Conservation (phyloP, 1,140 invertebrate genomes). For the Triops longicaudatus region DNA sequence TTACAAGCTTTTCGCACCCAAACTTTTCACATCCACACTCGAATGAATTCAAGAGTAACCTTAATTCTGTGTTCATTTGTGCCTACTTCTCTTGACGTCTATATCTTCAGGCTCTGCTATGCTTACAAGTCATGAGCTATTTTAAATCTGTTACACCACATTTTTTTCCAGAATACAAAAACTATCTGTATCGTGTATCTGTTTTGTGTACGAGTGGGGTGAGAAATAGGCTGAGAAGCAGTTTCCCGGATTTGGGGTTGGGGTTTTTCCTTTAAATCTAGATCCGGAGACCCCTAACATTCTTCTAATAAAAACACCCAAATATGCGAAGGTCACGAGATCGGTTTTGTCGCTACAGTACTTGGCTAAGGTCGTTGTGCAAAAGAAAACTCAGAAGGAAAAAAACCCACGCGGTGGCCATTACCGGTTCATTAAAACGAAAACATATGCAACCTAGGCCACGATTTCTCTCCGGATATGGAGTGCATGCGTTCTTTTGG, state of each 20-base stretch:
- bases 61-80: too few relatives aligned
- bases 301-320: neutral
- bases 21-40: too few relatives aligned
- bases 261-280: neutral
- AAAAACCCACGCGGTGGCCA: neutral
- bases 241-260: neutral
- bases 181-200: too few relatives aligned
- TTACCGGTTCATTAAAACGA: neutral
- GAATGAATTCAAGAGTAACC: too few relatives aligned
- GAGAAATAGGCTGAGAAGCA: neutral
- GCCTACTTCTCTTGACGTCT: too few relatives aligned
- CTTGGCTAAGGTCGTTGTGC: neutral
- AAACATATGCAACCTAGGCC: neutral
- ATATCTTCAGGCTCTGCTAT: too few relatives aligned
- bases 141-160: too few relatives aligned
- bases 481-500: neutral
- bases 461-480: constrained; percentile 14
- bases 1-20: too few relatives aligned
- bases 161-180: too few relatives aligned
- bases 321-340: constrained; percentile 15
- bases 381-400: neutral
- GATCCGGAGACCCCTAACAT: neutral
- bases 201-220: too few relatives aligned
- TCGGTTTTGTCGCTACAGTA: neutral
- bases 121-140: too few relatives aligned